Percentiles rank a stretch among this genome's conserved stretches.
Conservation (phyloP, 2,888 invertebrate species). For the Hypselothyrea guttata region DNA sequence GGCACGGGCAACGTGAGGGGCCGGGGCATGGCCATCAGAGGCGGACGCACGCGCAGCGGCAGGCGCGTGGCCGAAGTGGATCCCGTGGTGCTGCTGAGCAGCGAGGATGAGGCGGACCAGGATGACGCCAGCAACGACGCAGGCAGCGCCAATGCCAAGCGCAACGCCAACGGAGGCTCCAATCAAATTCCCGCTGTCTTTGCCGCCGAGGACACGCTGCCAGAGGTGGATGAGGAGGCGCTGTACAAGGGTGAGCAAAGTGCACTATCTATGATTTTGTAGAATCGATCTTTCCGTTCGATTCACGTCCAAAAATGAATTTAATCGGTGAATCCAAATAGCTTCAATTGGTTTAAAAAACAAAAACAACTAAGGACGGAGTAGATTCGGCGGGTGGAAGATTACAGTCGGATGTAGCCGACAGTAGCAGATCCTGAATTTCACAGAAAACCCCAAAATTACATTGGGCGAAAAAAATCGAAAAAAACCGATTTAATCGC, state of each 20-base stretch:
- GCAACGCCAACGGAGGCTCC: conserved; percentile 41
- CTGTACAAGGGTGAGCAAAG: conserved; percentile 77
- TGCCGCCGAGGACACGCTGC: conserved; percentile 77
- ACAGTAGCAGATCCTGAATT: too few relatives aligned
- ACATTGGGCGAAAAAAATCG: too few relatives aligned
- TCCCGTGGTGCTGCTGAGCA: conserved; percentile 87
- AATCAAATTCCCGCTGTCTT: conserved; percentile 65
- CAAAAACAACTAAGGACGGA: too few relatives aligned
- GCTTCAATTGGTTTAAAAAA: too few relatives aligned
- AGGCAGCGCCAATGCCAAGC: conserved; percentile 62
- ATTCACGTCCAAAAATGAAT: too few relatives aligned
- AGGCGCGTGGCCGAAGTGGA: conserved; percentile 85
- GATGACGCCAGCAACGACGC: conserved; percentile 72
- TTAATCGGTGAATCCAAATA: too few relatives aligned
- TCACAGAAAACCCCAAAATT: too few relatives aligned
- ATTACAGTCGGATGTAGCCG: too few relatives aligned
- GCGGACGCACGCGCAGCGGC: conserved; percentile 78
- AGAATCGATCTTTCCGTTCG: too few relatives aligned
- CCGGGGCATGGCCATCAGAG: conserved; percentile 75
- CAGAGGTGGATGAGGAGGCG: conserved; percentile 75
- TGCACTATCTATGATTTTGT: too few relatives aligned
- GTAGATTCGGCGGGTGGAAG: too few relatives aligned
- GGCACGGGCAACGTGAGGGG: conserved; percentile 56
- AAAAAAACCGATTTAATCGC: too few relatives aligned
- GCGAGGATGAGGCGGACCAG: conserved; percentile 87